phyloP scores from a whole-genome alignment of 2,113 vertebrate genomes.

The Lates calcarifer region DNA sequence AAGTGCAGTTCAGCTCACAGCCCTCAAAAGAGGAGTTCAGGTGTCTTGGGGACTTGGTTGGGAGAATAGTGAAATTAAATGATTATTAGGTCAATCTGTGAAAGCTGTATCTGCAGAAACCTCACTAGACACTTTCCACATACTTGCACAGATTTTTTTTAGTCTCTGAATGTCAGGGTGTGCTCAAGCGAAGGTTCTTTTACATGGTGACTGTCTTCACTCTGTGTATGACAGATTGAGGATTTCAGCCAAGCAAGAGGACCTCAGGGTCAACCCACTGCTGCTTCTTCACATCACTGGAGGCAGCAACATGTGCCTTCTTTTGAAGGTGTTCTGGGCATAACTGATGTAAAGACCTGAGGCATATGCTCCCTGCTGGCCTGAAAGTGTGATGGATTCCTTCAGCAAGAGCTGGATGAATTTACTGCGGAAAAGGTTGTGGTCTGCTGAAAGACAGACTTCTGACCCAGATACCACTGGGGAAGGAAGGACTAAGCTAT shows the following conservation, averaged over 20 bases:
- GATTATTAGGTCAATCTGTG: too few species aligned
- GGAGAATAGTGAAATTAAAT: too few species aligned
- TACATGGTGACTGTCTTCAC: background rate
- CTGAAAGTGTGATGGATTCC: too few species aligned
- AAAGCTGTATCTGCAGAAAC: too few species aligned
- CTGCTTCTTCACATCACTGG: background rate
- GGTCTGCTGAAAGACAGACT: background rate
- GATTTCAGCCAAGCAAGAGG: background rate
- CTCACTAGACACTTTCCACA: too few species aligned
- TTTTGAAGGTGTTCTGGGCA: background rate
- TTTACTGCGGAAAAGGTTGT: background rate
- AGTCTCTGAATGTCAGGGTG: background rate
- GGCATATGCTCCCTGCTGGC: background rate
- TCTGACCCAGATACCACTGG: background rate
- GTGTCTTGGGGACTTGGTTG: background rate
- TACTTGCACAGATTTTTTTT: too few species aligned
- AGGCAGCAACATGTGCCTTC: background rate
- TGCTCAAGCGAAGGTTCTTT: background rate
- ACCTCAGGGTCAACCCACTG: too few species aligned
- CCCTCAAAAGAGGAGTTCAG: background rate
- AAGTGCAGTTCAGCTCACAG: background rate
- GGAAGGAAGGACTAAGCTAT: background rate
- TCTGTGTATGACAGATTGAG: background rate
- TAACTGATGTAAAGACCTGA: background rate
- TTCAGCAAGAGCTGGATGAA: background rate